Percentiles rank a stretch among this genome's conserved stretches.
Evolutionary conservation across 2,888 invertebrate genomes (phyloP).

Genomic region (Hedya salicella): DNA sequence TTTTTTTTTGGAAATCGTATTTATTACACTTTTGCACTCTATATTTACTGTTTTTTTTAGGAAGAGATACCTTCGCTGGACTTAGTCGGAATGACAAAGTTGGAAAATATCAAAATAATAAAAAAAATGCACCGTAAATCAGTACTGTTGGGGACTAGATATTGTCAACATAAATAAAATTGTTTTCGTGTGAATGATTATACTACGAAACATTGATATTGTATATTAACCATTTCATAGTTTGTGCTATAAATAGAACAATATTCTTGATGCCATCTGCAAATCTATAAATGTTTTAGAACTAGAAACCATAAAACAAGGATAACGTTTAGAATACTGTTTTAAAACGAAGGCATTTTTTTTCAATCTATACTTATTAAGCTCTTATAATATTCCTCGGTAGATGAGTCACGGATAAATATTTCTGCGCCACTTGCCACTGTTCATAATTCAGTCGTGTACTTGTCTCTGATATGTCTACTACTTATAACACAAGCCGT

Average conservation of each 20-base stretch:
- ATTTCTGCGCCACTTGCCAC: no score
- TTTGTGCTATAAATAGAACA: conserved; percentile 24
- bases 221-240: neutral
- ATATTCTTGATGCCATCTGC: conserved; percentile 1
- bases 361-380: conserved; percentile 1
- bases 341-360: conserved; percentile 5
- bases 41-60: no score
- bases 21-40: no score
- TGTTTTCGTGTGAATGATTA: conserved; percentile 38
- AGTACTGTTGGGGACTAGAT: conserved; percentile 55
- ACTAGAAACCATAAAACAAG: conserved; percentile 16
- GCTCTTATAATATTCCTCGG: neutral
- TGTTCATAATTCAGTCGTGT: no score
- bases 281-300: no score
- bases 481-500: no score
- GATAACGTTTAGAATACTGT: conserved; percentile 17
- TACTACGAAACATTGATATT: conserved; percentile 27
- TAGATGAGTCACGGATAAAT: neutral
- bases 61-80: no score
- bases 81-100: conserved; percentile 3
- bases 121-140: conserved; percentile 48
- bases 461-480: no score
- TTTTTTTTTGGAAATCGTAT: no score
- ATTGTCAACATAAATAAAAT: conserved; percentile 43
- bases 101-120: conserved; percentile 5